Evolutionary conservation across 2,888 invertebrate genomes (phyloP).

Genomic region (Balanococcus diminutus): DNA sequence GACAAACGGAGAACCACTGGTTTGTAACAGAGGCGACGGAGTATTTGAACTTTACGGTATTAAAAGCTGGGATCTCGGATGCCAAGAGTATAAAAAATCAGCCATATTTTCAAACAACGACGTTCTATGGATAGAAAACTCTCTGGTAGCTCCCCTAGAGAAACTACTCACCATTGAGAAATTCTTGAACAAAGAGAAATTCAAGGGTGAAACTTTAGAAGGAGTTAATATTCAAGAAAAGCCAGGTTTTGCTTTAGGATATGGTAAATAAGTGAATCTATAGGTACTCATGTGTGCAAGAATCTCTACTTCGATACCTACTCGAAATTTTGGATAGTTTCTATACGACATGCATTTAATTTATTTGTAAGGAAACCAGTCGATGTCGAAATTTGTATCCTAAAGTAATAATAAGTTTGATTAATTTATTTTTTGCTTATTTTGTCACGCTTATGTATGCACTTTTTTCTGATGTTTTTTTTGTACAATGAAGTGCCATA

Average conservation of each 20-base stretch:
- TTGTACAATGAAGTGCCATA: neutral
- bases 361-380: neutral
- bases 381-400: neutral
- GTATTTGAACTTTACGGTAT: slow-evolving; percentile 75
- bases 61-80: slow-evolving; percentile 78
- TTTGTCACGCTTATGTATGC: neutral
- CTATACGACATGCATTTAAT: neutral
- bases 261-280: slow-evolving; percentile 58
- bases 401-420: neutral
- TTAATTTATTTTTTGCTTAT: neutral
- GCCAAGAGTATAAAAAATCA: slow-evolving; percentile 63
- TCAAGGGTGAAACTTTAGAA: slow-evolving; percentile 56
- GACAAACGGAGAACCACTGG: slow-evolving; percentile 81
- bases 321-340: neutral
- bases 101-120: slow-evolving; percentile 63
- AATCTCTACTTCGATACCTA: neutral
- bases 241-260: slow-evolving; percentile 59
- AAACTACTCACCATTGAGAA: slow-evolving; percentile 61
- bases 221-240: slow-evolving; percentile 58
- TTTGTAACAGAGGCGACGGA: slow-evolving; percentile 74
- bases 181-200: slow-evolving; percentile 51
- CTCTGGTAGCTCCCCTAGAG: slow-evolving; percentile 61
- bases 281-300: no score
- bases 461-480: neutral
- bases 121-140: slow-evolving; percentile 63